Percentiles rank a stretch among this genome's conserved stretches.
Conservation (phyloP, 2,797 vertebrate species). For the Centroberyx gerrardi region DNA sequence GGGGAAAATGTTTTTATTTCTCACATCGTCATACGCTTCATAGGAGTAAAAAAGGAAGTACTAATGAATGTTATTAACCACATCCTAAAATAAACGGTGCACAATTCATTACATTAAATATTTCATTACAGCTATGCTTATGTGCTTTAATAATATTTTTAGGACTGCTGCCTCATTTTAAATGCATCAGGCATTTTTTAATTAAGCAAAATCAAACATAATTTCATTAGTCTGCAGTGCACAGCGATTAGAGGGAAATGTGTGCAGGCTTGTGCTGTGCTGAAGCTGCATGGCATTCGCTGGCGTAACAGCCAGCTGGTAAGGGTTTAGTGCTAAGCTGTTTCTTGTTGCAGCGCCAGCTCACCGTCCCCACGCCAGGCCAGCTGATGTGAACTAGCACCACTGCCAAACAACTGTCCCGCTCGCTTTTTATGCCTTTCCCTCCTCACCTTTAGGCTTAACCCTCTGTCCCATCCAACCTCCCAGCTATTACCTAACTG, state of each 20-base stretch:
- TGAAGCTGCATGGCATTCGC: conserved; percentile 43
- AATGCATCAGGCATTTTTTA: conserved; percentile 31
- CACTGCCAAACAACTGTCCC: conserved; percentile 41
- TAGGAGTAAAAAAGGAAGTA: background rate
- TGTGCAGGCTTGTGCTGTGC: conserved; percentile 54
- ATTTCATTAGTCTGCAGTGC: conserved; percentile 54
- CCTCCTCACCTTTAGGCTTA: conserved; percentile 55
- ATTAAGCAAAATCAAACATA: conserved; percentile 50
- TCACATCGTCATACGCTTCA: background rate
- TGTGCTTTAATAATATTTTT: conserved; percentile 28
- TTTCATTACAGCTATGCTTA: conserved; percentile 11
- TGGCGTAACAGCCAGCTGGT: conserved; percentile 72
- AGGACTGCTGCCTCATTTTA: conserved; percentile 14
- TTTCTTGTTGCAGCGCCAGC: conserved; percentile 62
- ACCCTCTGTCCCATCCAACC: conserved; percentile 47
- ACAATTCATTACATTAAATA: conserved; percentile 9
- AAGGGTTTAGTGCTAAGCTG: conserved; percentile 70
- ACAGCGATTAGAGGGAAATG: conserved; percentile 57
- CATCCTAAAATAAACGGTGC: conserved; percentile 6
- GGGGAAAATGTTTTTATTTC: background rate
- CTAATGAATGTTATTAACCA: background rate
- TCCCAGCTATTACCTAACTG: conserved; percentile 31
- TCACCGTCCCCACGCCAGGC: conserved; percentile 47
- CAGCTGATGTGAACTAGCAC: conserved; percentile 55
- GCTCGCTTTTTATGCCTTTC: conserved; percentile 50